Base-by-base conservation (phyloP, 2,888 invertebrate species). In the Cheilosia scutellata region DNA sequence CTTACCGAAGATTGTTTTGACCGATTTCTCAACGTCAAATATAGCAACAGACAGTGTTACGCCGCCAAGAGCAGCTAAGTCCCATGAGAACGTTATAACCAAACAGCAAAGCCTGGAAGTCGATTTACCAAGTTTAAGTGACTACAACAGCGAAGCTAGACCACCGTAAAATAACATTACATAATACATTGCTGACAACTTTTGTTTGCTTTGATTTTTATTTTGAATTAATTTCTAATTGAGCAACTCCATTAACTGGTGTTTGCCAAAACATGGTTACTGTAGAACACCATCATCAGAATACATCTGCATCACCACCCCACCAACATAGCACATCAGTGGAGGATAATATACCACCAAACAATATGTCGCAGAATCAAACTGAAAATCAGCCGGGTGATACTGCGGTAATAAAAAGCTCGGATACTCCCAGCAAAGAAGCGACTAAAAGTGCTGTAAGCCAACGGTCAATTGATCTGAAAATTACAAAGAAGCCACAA, bases 381-480 rank as follows among this genome's bases (percentile, higher is more conserved):
- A 49, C 40, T 25, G 31, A 72, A 16, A 60, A 37, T 25, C 72
- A 60, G n/a, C 53, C 72, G 37, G 58, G 13, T 2, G 71, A 57
- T 33, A 40, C 27, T 33, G 29, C 63, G 27, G 78, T 82, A 31
- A 79, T 75, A 49, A 87, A 82, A 62, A 87, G 57, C 79, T 53
- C 82, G 16, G 37, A 25, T 20, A 65, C 51, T 53, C 77, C 86
- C 13, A 88, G 57, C 29, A 82, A 88, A 37, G 66, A 87, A 75
- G 55, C 79, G 20, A 58, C 74, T 6, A 91, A 89, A 89, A 94
- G 94, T 88, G 95, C 94, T 31, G 93, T 95, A 60, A 94, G 94
- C 87, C 95, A 95, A 89, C 94, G 94, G 84, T 94, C 94, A 53
- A 94, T 95, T 62, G 95, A 95, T 88, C 93, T 94, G 57, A 92